Evolutionary conservation across 2,797 vertebrate genomes (phyloP).

Genomic region (Loris lydekkerianus): DNA sequence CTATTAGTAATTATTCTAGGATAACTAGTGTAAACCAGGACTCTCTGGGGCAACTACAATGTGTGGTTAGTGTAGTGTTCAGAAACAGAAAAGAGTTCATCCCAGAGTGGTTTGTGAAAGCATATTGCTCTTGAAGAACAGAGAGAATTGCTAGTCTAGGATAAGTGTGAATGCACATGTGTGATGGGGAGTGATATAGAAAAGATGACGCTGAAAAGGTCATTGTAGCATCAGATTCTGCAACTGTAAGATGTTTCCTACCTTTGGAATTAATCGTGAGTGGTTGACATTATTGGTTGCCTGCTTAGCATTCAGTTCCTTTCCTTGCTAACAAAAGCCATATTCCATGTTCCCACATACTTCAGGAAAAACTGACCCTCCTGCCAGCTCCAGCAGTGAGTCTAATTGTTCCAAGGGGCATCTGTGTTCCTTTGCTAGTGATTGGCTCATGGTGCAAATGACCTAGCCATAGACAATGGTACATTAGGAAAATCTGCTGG

Average conservation of each 20-base stretch:
- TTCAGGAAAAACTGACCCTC: not conserved
- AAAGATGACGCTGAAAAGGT: constrained; percentile 2
- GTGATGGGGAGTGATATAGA: not conserved
- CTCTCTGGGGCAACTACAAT: not conserved
- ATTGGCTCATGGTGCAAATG: not conserved
- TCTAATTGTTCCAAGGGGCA: not conserved
- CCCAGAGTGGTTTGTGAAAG: not conserved
- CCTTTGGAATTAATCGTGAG: not conserved
- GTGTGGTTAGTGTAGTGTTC: not conserved
- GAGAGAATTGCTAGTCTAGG: not conserved
- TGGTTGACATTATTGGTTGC: not conserved
- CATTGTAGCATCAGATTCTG: not conserved
- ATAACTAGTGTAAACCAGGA: not conserved
- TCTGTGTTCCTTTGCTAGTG: constrained; percentile 10
- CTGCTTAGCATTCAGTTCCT: not conserved
- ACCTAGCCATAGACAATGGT: not conserved
- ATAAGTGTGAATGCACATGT: not conserved
- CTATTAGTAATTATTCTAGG: not conserved
- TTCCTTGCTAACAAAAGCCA: constrained; percentile 32
- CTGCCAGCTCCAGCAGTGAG: not conserved
- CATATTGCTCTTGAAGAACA: not conserved
- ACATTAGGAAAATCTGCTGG: not conserved
- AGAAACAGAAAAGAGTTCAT: constrained; percentile 35
- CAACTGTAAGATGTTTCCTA: not conserved
- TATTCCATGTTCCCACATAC: not conserved